Base-by-base conservation (phyloP, 1,140 invertebrate genomes). In the Drosophila equinoxialis region DNA sequence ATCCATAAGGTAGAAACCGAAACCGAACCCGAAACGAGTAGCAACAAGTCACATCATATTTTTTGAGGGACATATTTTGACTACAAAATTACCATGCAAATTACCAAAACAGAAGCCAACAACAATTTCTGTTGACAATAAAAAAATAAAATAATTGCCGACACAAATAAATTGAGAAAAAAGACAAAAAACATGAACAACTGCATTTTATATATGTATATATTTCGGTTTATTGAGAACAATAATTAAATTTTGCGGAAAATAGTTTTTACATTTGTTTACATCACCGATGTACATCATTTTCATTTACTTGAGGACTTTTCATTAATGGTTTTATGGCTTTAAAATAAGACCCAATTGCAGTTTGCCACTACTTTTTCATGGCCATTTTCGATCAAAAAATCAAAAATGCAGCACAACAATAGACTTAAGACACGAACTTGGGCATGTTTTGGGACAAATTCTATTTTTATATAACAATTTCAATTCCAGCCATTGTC, bases 111-210 rank as follows among this genome's bases (percentile, higher is more conserved):
- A 48, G 17, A 48, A 48, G 17, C 14, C 14, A 42, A 64, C 54
- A 76, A 71, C 1, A 10, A 37, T 73, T 69, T 68, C 81, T 68
- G 65, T 68, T 70, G 69, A 80, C 82, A 90, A 84, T 90, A 90
- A 87, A 90, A 90, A 90, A 90, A 90, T 90, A 90, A 90, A 90
- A 87, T 90, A 90, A 90, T 90, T 90, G 87, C 77, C 76, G 74
- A 73, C 80, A 90, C 87, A 87, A 90, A 90, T 90, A 90, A 87
- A 86, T 90, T 83, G 83, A 70, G 13, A 8, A 57, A 57, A 33
- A 57, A 82, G 8, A 17, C 5, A 7, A 48, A 11, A 23, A 23
- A 51, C 7, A n/a, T 3, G 26, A 55, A 30, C 2, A 86, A 30
- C 5, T 30, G 30, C 30, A 30, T 30, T 30, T 30, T 30, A 6